phyloP scores from a whole-genome alignment of 1,140 invertebrate species.

The Bombus vancouverensis region DNA sequence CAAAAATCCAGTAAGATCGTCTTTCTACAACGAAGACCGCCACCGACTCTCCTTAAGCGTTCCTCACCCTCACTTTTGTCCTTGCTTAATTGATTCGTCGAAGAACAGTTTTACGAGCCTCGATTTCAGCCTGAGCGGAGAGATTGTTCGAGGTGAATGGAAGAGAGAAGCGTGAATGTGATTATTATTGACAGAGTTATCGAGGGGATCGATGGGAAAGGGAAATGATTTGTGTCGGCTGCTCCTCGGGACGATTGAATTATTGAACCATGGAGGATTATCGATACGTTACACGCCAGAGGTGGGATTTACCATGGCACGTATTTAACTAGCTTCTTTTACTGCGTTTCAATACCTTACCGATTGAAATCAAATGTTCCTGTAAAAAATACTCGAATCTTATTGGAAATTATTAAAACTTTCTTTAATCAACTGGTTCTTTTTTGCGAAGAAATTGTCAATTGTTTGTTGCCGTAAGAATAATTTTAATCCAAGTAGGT shows the following conservation, averaged over 20 bases:
- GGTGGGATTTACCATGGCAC: neutral
- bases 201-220: conserved; percentile 2
- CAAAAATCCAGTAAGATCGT: conserved; percentile 44
- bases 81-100: conserved; percentile 49
- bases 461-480: neutral
- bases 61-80: neutral
- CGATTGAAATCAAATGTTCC: neutral
- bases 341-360: neutral
- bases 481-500: no score
- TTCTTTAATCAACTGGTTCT: neutral
- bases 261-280: conserved; percentile 16
- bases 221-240: conserved; percentile 23
- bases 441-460: neutral
- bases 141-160: conserved; percentile 4
- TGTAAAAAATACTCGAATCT: neutral
- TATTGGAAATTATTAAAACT: no score
- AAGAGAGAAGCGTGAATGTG: conserved; percentile 32
- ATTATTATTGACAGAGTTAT: conserved; percentile 52
- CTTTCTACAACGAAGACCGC: conserved; percentile 3
- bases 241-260: conserved; percentile 29
- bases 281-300: neutral
- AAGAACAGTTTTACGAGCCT: conserved; percentile 21
- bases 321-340: neutral
- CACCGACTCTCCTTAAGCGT: conserved; percentile 16
- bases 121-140: neutral